These are phyloP conservation scores for Cheumatopsyche charites DNA, from an alignment of 1,140 invertebrate species.

Conservation along the genomic window DNA sequence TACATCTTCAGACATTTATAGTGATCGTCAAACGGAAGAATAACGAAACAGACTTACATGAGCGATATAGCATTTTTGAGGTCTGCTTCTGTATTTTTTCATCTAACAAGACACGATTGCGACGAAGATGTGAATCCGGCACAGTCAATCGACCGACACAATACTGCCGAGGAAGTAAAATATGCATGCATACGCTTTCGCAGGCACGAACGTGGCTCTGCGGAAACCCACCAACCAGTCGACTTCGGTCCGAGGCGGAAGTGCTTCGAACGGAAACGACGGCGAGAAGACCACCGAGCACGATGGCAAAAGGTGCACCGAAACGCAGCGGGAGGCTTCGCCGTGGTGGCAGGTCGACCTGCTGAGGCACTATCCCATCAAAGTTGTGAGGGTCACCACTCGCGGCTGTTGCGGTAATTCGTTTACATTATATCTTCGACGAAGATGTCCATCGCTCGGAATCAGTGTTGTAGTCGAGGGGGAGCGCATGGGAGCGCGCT, in stretches of 20 bases:
- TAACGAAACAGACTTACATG: too few relatives aligned
- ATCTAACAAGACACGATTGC: too few relatives aligned
- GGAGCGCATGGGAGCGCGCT: too few relatives aligned
- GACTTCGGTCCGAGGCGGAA: slow-evolving; percentile 81
- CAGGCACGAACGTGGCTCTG: slow-evolving; percentile 85
- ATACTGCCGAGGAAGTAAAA: too few relatives aligned
- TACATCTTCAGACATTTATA: too few relatives aligned
- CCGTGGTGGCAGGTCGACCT: slow-evolving; percentile 93
- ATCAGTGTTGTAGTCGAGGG: too few relatives aligned
- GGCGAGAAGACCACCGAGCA: slow-evolving; percentile 82
- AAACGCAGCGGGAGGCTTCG: slow-evolving; percentile 85
- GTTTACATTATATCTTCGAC: background rate
- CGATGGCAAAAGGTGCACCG: slow-evolving; percentile 84
- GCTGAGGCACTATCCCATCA: slow-evolving; percentile 79
- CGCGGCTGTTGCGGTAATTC: slow-evolving; percentile 80
- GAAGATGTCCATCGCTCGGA: too few relatives aligned
- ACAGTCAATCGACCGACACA: too few relatives aligned
- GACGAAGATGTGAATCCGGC: too few relatives aligned
- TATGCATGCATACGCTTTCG: slow-evolving; percentile 23
- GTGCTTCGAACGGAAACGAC: slow-evolving; percentile 83
- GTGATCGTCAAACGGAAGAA: too few relatives aligned
- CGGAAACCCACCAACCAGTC: slow-evolving; percentile 89
- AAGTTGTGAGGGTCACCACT: slow-evolving; percentile 84
- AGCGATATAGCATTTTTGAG: too few relatives aligned
- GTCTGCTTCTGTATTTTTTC: too few relatives aligned